phyloP scores from a whole-genome alignment of 2,113 vertebrate genomes.

The Plectropomus leopardus region DNA sequence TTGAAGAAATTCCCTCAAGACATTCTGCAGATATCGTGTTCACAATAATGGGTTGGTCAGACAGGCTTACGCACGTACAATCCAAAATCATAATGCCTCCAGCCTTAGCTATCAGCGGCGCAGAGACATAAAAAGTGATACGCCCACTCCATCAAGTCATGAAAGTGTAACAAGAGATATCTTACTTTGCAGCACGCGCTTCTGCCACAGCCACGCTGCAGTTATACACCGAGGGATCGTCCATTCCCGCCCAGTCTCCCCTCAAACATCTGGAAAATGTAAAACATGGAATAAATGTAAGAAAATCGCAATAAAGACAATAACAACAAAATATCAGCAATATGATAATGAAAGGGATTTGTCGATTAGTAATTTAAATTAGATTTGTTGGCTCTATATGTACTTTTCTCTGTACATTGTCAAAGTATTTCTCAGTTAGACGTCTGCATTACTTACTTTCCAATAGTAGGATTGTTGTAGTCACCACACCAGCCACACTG shows the following conservation, averaged over 20 bases:
- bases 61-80: too few relatives aligned
- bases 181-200: conserved; percentile 84
- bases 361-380: too few relatives aligned
- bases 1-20: too few relatives aligned
- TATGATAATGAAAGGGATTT: background rate
- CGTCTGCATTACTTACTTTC: conserved; percentile 83
- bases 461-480: conserved; percentile 93
- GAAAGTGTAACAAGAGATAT: background rate
- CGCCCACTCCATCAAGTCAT: background rate
- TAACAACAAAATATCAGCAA: background rate
- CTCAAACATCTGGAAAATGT: conserved; percentile 87
- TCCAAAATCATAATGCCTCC: too few relatives aligned
- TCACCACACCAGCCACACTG: conserved; percentile 96
- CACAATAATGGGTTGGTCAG: too few relatives aligned
- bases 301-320: conserved; percentile 1
- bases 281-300: background rate
- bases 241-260: conserved; percentile 91
- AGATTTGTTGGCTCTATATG: background rate
- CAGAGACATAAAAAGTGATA: background rate
- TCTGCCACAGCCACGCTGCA: conserved; percentile 90
- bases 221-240: conserved; percentile 83
- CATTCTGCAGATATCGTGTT: too few relatives aligned
- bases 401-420: background rate
- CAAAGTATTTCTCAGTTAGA: background rate
- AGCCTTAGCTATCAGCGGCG: too few relatives aligned